Base-by-base conservation (phyloP, 2,888 invertebrate genomes). In the Seira ritae region DNA sequence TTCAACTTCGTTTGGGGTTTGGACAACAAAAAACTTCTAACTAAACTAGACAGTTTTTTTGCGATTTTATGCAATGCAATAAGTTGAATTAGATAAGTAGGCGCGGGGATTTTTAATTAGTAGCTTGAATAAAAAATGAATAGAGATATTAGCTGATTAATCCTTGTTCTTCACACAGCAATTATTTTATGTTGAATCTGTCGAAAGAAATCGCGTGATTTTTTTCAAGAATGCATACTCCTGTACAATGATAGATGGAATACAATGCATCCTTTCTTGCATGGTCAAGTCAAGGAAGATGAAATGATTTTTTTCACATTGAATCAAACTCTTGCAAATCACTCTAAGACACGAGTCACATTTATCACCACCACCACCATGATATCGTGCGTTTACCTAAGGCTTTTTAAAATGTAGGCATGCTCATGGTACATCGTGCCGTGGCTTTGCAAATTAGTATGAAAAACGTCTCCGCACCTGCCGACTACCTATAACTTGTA, bases 271-370 rank as follows among this genome's bases (percentile, higher is more conserved):
- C 71, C 71, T 71, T 71, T 77, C 60, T 74, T 80, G 74, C 80
- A 80, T 69, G 68, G 74, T 74, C 73, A 74, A 73, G 74, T 80
- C 80, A 80, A 80, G 80, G 80, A 80, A 80, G 74, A 80, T 80
- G 69, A 72, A 79, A 22, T 69, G 23, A 19, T 37, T 31, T 42
- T 73, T 72, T 73, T 60, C 60, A 60, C 60, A 60, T 60, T 60
- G 60, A 60, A 60, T 60, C 60, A 15, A 10, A 42, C n/a, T n/a
- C 42, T 42, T 42, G 60, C 60, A 60, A 60, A 60, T 60, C 60
- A n/a, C 60, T 10, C 60, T n/a, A 60, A 60, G 60, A 60, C 60
- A 60, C 60, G 60, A 60, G 60, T 60, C 60, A 60, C 4, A 60
- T n/a, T 10, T 42, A 42, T 42, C 42, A 42, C 12, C 42, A 42